Base-by-base conservation (phyloP, 2,113 vertebrate genomes). In the Vanacampus margaritifer region DNA sequence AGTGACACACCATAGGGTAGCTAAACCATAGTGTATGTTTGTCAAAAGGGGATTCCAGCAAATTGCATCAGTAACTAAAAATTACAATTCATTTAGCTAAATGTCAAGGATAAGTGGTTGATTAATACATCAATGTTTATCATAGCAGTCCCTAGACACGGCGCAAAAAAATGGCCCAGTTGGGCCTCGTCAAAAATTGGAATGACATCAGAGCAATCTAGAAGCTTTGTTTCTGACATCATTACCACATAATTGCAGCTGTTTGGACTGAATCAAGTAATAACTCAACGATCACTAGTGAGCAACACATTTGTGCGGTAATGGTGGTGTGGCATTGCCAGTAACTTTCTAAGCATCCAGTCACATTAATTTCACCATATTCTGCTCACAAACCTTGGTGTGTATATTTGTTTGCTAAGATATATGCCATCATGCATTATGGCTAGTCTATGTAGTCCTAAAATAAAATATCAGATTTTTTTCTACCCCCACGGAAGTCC, bases 221-320 rank as follows among this genome's bases (percentile, higher is more conserved):
- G n/a, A 9, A 6, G 23, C 37, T 43, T 62, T 41, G 39, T 43
- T 43, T 17, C 32, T 62, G 37, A 62, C n/a, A 62, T 43, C 37
- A 62, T 62, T 62, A 43, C 60, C 37, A 43, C 60, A 62, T 62
- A 41, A 62, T 62, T 62, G 36, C n/a, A 39, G 58, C 1, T 32
- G 36, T 61, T 61, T 41, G 23, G 6, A 62, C 37, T 43, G 13
- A 62, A 43, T 3, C 8, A 62, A 41, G 37, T 13, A 19, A n/a
- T 60, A 37, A 60, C 19, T 39, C 36, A n/a, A 10, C 17, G 12
- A 36, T 59, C 2, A 6, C 26, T n/a, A 12, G 58, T 37, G 58
- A 60, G 21, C 21, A 13, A 24, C 37, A 62, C 1, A 24, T 62
- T 43, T 43, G 17, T 62, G 37, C 3, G 21, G 59, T 14, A 23